phyloP scores from a whole-genome alignment of 1,140 invertebrate species.

The Aphis craccivora region DNA sequence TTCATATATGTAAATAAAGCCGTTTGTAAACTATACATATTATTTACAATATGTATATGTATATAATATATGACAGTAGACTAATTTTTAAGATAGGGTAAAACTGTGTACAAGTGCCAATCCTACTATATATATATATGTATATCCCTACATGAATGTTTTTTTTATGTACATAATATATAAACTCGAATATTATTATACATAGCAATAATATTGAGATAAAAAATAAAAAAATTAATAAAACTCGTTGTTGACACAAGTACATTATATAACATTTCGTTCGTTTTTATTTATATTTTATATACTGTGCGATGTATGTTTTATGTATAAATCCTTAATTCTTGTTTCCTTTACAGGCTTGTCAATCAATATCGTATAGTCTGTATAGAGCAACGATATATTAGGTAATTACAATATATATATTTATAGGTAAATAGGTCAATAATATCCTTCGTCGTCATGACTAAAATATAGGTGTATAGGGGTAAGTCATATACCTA shows the following conservation, averaged over 20 bases:
- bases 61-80: neutral
- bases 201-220: constrained; percentile 54
- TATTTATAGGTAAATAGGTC: too few relatives aligned
- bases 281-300: neutral
- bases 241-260: constrained; percentile 32
- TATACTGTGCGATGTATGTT: neutral
- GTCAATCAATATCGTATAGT: too few relatives aligned
- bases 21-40: neutral
- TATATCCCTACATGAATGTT: neutral
- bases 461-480: too few relatives aligned
- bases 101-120: constrained; percentile 29
- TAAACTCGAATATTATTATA: constrained; percentile 39
- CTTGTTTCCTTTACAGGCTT: neutral
- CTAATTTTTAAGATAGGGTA: constrained; percentile 29
- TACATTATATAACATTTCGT: neutral
- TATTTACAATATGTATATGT: neutral
- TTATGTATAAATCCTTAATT: neutral
- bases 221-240: constrained; percentile 24
- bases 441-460: too few relatives aligned
- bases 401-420: too few relatives aligned
- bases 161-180: constrained; percentile 14
- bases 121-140: neutral
- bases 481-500: too few relatives aligned
- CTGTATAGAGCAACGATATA: too few relatives aligned
- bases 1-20: neutral